These are phyloP conservation scores for Bos javanicus DNA, from an alignment of 2,113 vertebrate species.

Conservation along the genomic window DNA sequence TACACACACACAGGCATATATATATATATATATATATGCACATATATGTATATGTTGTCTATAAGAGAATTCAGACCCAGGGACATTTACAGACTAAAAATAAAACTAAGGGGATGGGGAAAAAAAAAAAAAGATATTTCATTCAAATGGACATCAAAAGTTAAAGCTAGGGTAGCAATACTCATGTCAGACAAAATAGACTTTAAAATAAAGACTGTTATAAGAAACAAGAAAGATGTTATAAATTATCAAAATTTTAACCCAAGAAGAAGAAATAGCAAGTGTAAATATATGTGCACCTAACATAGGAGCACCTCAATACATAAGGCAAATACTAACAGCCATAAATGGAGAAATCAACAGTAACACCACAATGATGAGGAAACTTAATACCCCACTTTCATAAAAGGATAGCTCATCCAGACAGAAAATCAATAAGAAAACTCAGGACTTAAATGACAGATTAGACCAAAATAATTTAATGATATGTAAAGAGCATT, in stretches of 20 bases:
- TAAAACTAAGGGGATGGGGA: neutral
- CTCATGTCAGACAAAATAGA: neutral
- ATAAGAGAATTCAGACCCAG: neutral
- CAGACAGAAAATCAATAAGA: neutral
- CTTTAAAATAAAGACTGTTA: neutral
- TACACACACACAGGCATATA: neutral
- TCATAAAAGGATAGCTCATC: neutral
- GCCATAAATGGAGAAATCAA: neutral
- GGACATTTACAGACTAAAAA: neutral
- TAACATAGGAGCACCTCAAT: neutral
- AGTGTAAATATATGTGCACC: neutral
- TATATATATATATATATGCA: neutral
- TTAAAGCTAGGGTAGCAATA: neutral
- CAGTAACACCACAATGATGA: neutral
- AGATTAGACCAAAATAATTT: neutral
- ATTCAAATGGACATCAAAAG: neutral
- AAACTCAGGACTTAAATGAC: neutral
- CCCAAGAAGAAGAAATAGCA: neutral
- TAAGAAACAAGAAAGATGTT: neutral
- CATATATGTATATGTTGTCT: neutral
- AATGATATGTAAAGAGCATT: neutral
- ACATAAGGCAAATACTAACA: neutral
- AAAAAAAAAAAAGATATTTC: neutral
- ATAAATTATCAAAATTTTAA: neutral
- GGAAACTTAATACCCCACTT: neutral